Conservation (phyloP, 2,797 vertebrate species). For the Anabacerthia variegaticeps region DNA sequence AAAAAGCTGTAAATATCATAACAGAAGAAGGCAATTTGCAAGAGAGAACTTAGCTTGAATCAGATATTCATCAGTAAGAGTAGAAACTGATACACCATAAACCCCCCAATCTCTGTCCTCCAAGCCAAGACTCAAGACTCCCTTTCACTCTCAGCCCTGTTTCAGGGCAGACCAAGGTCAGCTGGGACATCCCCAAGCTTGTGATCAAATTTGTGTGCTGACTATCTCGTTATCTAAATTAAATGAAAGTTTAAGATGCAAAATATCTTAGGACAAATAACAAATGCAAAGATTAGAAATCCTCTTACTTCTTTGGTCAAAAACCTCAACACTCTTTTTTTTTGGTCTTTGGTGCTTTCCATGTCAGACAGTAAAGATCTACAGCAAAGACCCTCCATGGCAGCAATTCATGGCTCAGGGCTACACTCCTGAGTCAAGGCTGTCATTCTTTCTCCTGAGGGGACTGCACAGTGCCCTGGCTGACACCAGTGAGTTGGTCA, state of each 20-base stretch:
- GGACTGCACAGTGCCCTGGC: background rate
- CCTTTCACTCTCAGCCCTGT: background rate
- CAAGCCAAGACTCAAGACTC: background rate
- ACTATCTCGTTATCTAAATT: background rate
- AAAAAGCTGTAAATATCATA: background rate
- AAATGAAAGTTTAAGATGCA: background rate
- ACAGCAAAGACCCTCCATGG: rapidly evolving
- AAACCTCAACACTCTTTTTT: background rate
- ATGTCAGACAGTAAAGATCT: background rate
- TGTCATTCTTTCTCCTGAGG: background rate
- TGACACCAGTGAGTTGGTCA: background rate
- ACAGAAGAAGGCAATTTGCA: background rate
- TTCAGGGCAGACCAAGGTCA: background rate
- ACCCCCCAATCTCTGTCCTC: background rate
- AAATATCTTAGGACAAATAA: background rate
- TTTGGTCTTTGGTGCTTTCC: background rate
- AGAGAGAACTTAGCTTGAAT: background rate
- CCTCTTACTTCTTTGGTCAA: background rate
- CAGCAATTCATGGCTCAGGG: background rate
- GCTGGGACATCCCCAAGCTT: background rate
- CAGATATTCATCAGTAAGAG: background rate
- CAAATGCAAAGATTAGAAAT: background rate
- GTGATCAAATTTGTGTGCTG: background rate
- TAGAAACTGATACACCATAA: background rate
- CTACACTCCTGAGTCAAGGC: background rate